Conservation (phyloP, 2,888 invertebrate species). For the Cynaeus angustus region DNA sequence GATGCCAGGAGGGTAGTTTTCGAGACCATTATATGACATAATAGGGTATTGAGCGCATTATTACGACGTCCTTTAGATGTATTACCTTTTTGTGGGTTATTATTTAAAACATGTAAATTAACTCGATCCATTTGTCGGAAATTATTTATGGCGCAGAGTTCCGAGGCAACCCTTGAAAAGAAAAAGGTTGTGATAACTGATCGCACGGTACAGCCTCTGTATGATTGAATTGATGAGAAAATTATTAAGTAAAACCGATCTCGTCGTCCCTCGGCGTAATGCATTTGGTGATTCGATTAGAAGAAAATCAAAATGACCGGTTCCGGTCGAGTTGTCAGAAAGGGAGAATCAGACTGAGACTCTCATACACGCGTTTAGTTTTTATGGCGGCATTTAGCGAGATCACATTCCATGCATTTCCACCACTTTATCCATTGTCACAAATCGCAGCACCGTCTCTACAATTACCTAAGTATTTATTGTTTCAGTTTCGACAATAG, state of each 20-base stretch:
- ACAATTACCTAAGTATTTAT: constrained; percentile 65
- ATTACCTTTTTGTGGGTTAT: constrained; percentile 56
- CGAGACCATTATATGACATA: constrained; percentile 69
- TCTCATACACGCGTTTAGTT: constrained; percentile 61
- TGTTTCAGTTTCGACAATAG: constrained; percentile 60
- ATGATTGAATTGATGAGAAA: constrained; percentile 22
- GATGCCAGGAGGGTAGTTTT: constrained; percentile 66
- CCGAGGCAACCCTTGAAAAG: no score
- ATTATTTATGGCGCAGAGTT: constrained; percentile 52
- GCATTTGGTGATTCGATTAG: constrained; percentile 50
- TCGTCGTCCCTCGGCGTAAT: constrained; percentile 38
- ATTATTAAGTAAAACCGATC: constrained; percentile 22
- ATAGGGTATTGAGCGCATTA: constrained; percentile 67
- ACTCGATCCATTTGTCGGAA: constrained; percentile 50
- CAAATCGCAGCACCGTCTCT: constrained; percentile 62
- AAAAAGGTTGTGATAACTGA: no score
- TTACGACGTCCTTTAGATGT: constrained; percentile 59
- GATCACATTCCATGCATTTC: constrained; percentile 67
- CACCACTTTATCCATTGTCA: constrained; percentile 65
- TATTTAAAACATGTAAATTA: constrained; percentile 59
- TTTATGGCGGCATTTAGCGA: constrained; percentile 66
- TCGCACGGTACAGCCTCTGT: background rate
- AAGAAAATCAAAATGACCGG: constrained; percentile 40
- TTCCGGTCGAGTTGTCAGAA: constrained; percentile 49
- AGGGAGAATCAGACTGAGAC: constrained; percentile 47